Conservation (phyloP, 2,113 vertebrate species). For the Brachypodius melanocephalos region DNA sequence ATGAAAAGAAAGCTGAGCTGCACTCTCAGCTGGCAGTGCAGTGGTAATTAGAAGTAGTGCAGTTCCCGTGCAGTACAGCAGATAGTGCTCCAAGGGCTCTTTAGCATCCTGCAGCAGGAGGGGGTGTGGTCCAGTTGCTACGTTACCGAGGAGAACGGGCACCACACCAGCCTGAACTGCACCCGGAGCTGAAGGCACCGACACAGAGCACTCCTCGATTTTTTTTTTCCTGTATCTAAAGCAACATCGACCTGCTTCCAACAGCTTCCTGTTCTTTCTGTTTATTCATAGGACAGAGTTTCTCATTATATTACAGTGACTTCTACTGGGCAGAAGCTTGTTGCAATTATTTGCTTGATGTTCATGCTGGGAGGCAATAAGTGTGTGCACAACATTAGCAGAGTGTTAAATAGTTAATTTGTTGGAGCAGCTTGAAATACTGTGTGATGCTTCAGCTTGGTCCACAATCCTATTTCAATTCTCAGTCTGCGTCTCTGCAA, state of each 20-base stretch:
- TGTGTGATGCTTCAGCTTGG: neutral
- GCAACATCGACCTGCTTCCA: neutral
- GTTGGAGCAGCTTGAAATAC: slow-evolving; percentile 28
- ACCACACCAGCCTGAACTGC: neutral
- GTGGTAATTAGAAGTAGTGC: neutral
- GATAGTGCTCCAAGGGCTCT: slow-evolving; percentile 53
- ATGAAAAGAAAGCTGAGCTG: neutral
- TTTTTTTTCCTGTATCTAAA: neutral
- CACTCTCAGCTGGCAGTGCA: neutral
- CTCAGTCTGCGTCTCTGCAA: neutral
- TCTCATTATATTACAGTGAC: neutral
- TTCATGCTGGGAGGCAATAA: slow-evolving; percentile 37
- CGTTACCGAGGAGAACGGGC: neutral
- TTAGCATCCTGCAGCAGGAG: slow-evolving; percentile 24
- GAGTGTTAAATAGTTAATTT: slow-evolving; percentile 58
- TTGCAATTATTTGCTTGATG: neutral
- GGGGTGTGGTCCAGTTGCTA: slow-evolving; percentile 59
- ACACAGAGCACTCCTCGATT: neutral
- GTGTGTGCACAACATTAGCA: neutral
- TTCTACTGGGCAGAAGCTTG: neutral
- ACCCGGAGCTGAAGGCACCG: neutral
- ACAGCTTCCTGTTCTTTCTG: neutral
- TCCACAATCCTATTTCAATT: neutral
- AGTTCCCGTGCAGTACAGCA: slow-evolving; percentile 49
- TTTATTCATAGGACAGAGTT: neutral